Percentiles rank a stretch among this genome's conserved stretches.
Conservation (phyloP, 2,113 vertebrate species). For the Nicator chloris region DNA sequence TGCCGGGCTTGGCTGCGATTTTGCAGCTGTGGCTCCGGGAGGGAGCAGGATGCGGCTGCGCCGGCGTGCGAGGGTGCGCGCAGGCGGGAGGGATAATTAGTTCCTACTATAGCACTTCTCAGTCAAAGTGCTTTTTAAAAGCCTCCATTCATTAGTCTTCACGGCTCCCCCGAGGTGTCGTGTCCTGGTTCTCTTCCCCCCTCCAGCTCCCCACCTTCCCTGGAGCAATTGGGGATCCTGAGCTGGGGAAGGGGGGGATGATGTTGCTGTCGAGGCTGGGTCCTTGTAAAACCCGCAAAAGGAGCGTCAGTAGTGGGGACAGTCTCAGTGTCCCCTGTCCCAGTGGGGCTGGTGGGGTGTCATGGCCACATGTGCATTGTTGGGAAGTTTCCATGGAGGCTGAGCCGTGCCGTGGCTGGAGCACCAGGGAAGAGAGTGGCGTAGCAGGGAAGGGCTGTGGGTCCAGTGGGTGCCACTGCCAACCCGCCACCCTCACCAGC, state of each 20-base stretch:
- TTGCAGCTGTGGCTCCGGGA: background rate
- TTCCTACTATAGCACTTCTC: slow-evolving; percentile 35
- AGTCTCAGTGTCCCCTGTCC: accelerated
- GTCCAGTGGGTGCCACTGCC: accelerated
- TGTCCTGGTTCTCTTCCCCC: slow-evolving; percentile 31
- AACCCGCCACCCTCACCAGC: background rate
- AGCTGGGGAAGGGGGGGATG: background rate
- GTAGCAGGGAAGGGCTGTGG: background rate
- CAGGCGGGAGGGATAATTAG: slow-evolving; percentile 34
- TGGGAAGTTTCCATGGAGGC: background rate
- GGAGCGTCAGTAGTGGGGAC: background rate
- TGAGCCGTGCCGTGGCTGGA: background rate
- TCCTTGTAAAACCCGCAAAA: background rate
- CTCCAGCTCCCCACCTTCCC: background rate
- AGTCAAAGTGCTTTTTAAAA: slow-evolving; percentile 48
- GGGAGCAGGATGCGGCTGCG: background rate
- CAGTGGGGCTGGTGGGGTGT: background rate
- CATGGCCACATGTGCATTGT: background rate
- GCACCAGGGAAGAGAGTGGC: background rate
- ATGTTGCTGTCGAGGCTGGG: background rate
- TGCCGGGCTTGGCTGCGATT: background rate
- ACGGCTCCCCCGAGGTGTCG: slow-evolving; percentile 12
- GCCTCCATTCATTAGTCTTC: slow-evolving; percentile 37
- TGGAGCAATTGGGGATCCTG: background rate
- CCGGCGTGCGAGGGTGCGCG: background rate